These are phyloP conservation scores for Zonitis immaculata DNA, from an alignment of 2,888 invertebrate species.

Conservation along the genomic window DNA sequence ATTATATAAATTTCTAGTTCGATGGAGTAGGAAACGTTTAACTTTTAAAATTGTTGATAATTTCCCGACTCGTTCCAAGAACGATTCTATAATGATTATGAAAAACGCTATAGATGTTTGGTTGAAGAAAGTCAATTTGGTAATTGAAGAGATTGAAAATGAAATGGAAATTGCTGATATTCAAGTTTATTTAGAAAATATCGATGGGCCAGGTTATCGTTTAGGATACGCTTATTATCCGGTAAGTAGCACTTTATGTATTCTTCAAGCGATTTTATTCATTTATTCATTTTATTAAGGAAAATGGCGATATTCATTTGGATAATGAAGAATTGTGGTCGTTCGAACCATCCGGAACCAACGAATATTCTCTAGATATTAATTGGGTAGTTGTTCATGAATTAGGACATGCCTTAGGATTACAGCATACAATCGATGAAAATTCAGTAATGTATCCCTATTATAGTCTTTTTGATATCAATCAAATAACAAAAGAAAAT, in stretches of 20 bases:
- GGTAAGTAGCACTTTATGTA: background rate
- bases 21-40: background rate
- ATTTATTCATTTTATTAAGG: background rate
- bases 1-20: no score
- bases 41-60: background rate
- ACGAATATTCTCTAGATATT: slow-evolving; percentile 9
- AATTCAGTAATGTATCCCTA: slow-evolving; percentile 21
- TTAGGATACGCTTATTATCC: slow-evolving; percentile 12
- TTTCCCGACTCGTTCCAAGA: background rate
- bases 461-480: background rate
- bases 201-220: slow-evolving; percentile 1
- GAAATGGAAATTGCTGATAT: slow-evolving; percentile 3
- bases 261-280: background rate
- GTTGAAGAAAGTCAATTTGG: slow-evolving; percentile 5
- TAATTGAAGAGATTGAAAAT: slow-evolving; percentile 1
- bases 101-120: slow-evolving; percentile 3
- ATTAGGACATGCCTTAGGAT: slow-evolving; percentile 30
- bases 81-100: background rate
- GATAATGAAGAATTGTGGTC: slow-evolving; percentile 14
- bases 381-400: slow-evolving; percentile 25
- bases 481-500: background rate
- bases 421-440: slow-evolving; percentile 16
- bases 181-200: background rate
- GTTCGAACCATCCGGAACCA: background rate
- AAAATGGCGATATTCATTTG: slow-evolving; percentile 9